These are phyloP conservation scores for Lagopus muta DNA, from an alignment of 2,113 vertebrate species.

Conservation along the genomic window DNA sequence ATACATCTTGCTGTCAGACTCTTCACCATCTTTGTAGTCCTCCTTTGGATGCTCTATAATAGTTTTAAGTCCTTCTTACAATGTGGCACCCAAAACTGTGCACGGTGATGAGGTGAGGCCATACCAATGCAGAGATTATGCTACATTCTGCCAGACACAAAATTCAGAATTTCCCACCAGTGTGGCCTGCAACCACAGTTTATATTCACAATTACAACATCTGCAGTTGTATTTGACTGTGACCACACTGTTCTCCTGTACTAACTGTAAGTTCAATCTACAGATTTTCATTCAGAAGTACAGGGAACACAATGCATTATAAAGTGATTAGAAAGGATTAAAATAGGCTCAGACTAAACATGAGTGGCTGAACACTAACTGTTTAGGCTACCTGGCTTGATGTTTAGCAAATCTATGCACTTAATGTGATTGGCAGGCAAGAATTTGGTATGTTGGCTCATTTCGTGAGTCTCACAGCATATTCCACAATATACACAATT, in stretches of 20 bases:
- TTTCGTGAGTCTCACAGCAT: neutral
- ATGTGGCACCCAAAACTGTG: neutral
- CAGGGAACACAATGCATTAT: neutral
- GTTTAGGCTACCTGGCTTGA: neutral
- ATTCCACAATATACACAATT: neutral
- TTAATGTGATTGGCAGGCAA: neutral
- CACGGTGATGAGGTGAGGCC: neutral
- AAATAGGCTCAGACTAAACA: neutral
- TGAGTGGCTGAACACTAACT: neutral
- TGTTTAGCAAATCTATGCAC: neutral
- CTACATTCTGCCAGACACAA: neutral
- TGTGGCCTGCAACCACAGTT: neutral
- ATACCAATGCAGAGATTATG: neutral
- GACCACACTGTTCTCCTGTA: neutral
- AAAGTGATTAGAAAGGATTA: neutral
- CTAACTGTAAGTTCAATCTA: neutral
- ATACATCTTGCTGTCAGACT: no score
- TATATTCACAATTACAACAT: rapidly evolving
- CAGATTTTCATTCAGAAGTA: neutral
- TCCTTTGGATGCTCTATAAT: no score
- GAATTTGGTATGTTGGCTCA: neutral
- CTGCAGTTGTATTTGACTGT: neutral
- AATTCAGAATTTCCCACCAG: neutral
- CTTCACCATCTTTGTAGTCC: no score
- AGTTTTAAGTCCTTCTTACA: neutral